Conservation (phyloP, 2,113 vertebrate species). For the Petaurus breviceps region DNA sequence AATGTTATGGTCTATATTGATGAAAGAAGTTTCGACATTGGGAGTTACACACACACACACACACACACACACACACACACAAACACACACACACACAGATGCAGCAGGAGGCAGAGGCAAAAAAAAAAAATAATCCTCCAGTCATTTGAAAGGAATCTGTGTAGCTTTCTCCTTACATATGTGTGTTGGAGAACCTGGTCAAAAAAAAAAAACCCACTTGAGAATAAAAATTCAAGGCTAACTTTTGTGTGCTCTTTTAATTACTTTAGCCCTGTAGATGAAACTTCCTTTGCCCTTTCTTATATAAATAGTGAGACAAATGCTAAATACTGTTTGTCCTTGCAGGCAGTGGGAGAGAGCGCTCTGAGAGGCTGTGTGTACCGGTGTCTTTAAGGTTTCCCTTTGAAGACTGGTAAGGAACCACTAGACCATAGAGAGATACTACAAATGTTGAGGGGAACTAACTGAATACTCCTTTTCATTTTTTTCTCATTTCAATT, state of each 20-base stretch:
- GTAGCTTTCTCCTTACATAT: rapidly evolving
- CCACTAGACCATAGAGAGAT: constrained; percentile 35
- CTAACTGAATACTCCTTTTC: constrained; percentile 58
- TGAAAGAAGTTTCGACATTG: neutral
- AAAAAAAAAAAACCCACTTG: constrained; percentile 18
- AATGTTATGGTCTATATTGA: neutral
- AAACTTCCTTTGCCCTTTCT: constrained; percentile 62
- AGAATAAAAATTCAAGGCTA: constrained; percentile 66
- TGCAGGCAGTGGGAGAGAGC: constrained; percentile 58
- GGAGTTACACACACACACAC: neutral
- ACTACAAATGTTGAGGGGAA: constrained; percentile 51
- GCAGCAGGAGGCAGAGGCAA: neutral
- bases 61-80: neutral
- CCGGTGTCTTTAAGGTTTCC: constrained; percentile 59
- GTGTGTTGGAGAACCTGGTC: neutral
- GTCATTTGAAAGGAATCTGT: neutral
- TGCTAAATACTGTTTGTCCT: constrained; percentile 66
- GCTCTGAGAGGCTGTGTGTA: constrained; percentile 44
- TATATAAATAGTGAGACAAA: constrained; percentile 63
- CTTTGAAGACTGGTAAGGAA: constrained; percentile 55
- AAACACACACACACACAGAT: neutral
- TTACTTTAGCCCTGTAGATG: constrained; percentile 42
- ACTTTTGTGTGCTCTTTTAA: constrained; percentile 62
- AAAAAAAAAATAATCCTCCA: neutral
- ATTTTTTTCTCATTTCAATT: constrained; percentile 45